Conservation (phyloP, 2,888 invertebrate genomes). For the Ochropleura leucogaster region DNA sequence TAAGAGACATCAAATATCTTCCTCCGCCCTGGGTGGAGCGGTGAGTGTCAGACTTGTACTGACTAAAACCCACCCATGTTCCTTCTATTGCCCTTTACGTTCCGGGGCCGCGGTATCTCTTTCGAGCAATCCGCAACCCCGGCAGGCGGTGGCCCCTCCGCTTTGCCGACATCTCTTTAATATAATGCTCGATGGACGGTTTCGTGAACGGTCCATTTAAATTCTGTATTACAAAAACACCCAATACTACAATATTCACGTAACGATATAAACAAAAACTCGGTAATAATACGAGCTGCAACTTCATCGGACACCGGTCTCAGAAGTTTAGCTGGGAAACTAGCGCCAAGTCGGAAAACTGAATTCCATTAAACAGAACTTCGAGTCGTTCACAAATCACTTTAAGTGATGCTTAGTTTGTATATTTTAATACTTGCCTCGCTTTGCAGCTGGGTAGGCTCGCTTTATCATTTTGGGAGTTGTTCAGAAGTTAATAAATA, state of each 20-base stretch:
- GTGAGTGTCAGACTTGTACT: too few relatives aligned
- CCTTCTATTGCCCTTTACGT: too few relatives aligned
- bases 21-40: too few relatives aligned
- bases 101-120: too few relatives aligned
- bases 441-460: constrained; percentile 30
- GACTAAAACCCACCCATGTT: too few relatives aligned
- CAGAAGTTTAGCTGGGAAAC: constrained; percentile 39
- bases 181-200: too few relatives aligned
- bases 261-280: constrained; percentile 15
- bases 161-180: too few relatives aligned
- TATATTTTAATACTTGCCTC: constrained; percentile 50
- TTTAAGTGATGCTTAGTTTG: constrained; percentile 48
- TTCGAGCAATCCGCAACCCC: too few relatives aligned
- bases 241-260: not conserved
- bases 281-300: constrained; percentile 15
- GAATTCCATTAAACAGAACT: constrained; percentile 61
- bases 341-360: constrained; percentile 44
- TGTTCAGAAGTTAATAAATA: constrained; percentile 22
- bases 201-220: too few relatives aligned
- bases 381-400: constrained; percentile 56
- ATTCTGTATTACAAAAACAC: too few relatives aligned
- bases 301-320: constrained; percentile 27
- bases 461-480: constrained; percentile 15
- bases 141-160: too few relatives aligned
- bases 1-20: not conserved